These are phyloP conservation scores for Drosophila colorata DNA, from an alignment of 2,888 invertebrate species.

Conservation along the genomic window DNA sequence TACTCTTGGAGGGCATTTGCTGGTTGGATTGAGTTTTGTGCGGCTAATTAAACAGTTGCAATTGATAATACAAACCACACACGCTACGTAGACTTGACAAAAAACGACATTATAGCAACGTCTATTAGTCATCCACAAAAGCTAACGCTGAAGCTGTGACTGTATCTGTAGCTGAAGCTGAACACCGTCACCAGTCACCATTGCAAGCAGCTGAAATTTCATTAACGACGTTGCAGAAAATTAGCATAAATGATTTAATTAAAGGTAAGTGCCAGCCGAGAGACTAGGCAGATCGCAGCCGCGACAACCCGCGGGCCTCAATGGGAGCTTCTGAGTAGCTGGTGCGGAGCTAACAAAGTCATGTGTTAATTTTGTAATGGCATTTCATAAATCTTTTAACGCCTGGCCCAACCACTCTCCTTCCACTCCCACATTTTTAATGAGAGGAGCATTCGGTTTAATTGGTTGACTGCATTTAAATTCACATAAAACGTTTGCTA, in stretches of 20 bases:
- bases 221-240: slow-evolving; percentile 72
- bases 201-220: slow-evolving; percentile 54
- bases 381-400: slow-evolving; percentile 69
- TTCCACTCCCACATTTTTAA: background rate
- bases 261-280: slow-evolving; percentile 65
- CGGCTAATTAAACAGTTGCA: slow-evolving; percentile 53
- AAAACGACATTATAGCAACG: slow-evolving; percentile 13
- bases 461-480: slow-evolving; percentile 48
- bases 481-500: slow-evolving; percentile 37
- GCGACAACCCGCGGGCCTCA: background rate
- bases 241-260: slow-evolving; percentile 81
- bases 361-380: slow-evolving; percentile 77
- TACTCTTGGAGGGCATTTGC: slow-evolving; percentile 3
- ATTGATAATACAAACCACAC: slow-evolving; percentile 32
- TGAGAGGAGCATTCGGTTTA: slow-evolving; percentile 32
- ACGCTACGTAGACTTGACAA: slow-evolving; percentile 13
- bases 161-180: slow-evolving; percentile 6
- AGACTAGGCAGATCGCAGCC: slow-evolving; percentile 13
- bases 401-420: slow-evolving; percentile 2
- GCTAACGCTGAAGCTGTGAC: background rate
- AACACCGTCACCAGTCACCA: background rate
- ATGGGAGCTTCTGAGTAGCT: slow-evolving; percentile 13
- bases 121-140: slow-evolving; percentile 42
- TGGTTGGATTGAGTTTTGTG: slow-evolving; percentile 21
- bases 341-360: slow-evolving; percentile 45